These are phyloP conservation scores for Argya squamiceps DNA, from an alignment of 2,797 vertebrate genomes.

Conservation along the genomic window DNA sequence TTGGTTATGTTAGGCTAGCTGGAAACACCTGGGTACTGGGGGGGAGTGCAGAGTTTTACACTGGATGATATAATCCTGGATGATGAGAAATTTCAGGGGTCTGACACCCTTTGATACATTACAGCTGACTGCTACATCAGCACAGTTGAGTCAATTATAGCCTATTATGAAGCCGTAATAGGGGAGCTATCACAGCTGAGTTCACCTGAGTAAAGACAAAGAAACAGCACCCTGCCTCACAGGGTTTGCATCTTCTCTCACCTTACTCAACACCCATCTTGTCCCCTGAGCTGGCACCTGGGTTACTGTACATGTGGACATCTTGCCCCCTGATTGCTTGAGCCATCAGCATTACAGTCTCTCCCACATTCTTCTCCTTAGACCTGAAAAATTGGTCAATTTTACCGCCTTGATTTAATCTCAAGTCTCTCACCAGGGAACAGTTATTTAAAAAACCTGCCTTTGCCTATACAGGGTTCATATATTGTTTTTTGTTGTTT, in stretches of 20 bases:
- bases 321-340: neutral
- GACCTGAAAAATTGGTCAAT: neutral
- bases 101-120: neutral
- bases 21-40: accelerated
- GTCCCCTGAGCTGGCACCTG: too few species aligned
- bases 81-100: neutral
- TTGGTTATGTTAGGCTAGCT: neutral
- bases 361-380: neutral
- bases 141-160: accelerated
- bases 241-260: neutral
- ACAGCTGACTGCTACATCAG: neutral
- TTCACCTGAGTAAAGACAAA: neutral
- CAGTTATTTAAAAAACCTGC: neutral
- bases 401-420: neutral
- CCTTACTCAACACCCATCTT: neutral
- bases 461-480: neutral
- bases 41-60: neutral
- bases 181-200: too few species aligned
- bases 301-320: neutral
- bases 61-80: neutral
- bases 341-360: neutral
- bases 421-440: neutral
- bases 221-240: too few species aligned
- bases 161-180: too few species aligned
- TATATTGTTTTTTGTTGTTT: neutral